Evolutionary conservation across 2,888 invertebrate species (phyloP).

Genomic region (Tanytarsus gracilentus): DNA sequence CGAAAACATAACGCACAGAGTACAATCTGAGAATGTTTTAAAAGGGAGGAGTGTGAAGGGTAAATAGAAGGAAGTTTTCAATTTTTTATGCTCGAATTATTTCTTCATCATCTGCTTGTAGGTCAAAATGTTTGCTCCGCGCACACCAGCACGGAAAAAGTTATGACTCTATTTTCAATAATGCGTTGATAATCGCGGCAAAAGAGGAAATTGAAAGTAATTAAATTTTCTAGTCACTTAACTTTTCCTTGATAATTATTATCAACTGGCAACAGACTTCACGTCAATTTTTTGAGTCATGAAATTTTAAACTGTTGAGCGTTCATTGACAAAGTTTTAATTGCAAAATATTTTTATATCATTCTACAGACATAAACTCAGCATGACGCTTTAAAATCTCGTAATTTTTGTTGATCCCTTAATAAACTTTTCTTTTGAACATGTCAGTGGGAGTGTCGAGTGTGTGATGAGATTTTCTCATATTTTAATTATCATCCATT

Average conservation of each 20-base stretch:
- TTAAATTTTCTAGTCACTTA: constrained; percentile 1
- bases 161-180: not conserved
- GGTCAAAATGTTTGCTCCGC: not conserved
- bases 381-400: constrained; percentile 14
- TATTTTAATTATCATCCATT: not conserved
- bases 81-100: constrained; percentile 3
- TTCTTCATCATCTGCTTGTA: constrained; percentile 16
- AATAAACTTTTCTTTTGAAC: not conserved
- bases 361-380: constrained; percentile 27
- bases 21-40: too few relatives aligned
- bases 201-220: not conserved
- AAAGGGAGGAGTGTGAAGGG: constrained; percentile 13
- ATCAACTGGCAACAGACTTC: too few relatives aligned
- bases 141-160: not conserved
- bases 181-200: not conserved
- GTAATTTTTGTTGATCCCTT: not conserved
- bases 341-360: not conserved
- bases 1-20: too few relatives aligned
- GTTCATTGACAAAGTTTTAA: not conserved
- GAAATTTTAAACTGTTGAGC: not conserved
- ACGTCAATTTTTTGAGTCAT: too few relatives aligned
- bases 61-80: constrained; percentile 17
- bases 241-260: not conserved
- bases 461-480: too few relatives aligned
- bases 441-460: not conserved